Evolutionary conservation across 64 coral and sea anemone species (phyloP).

Genomic region (Catalaphyllia jardinei): DNA sequence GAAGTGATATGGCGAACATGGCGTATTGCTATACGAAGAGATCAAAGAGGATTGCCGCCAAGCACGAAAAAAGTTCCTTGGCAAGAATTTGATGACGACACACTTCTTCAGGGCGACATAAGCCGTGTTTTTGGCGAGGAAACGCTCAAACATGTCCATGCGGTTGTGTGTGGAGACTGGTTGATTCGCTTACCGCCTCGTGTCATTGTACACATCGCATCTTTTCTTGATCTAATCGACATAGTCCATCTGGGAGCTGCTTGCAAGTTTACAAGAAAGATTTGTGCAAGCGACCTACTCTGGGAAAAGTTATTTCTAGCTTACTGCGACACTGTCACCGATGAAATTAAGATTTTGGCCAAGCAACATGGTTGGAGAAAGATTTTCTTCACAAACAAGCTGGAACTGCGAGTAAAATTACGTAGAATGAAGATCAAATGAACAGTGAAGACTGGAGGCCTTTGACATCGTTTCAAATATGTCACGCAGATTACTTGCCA

Average conservation of each 20-base stretch:
- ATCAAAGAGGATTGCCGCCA: conserved; percentile 59
- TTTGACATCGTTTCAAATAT: too few species aligned
- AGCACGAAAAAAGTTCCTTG: conserved; percentile 60
- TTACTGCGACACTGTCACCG: conserved; percentile 47
- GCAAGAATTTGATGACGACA: conserved; percentile 63
- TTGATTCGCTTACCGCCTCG: conserved; percentile 51
- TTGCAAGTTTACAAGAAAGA: conserved; percentile 55
- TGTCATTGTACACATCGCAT: conserved; percentile 33
- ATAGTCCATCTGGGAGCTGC: conserved; percentile 49
- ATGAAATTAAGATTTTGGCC: conserved; percentile 53
- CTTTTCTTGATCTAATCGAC: conserved; percentile 56
- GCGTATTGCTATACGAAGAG: conserved; percentile 61
- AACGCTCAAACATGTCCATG: conserved; percentile 60
- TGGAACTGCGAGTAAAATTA: conserved; percentile 49
- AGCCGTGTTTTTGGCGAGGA: conserved; percentile 76
- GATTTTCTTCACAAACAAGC: conserved; percentile 53
- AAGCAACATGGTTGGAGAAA: conserved; percentile 57
- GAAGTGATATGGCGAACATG: conserved; percentile 77
- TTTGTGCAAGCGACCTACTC: conserved; percentile 51
- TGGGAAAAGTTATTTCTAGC: conserved; percentile 40
- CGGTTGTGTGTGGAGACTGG: conserved; percentile 68
- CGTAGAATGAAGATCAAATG: conserved; percentile 13
- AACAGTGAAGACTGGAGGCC: not conserved
- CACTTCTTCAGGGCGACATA: conserved; percentile 63
- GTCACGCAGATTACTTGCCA: too few species aligned